These are phyloP conservation scores for Rugalucina vietnamica DNA, from an alignment of 2,888 invertebrate species.

Conservation along the genomic window DNA sequence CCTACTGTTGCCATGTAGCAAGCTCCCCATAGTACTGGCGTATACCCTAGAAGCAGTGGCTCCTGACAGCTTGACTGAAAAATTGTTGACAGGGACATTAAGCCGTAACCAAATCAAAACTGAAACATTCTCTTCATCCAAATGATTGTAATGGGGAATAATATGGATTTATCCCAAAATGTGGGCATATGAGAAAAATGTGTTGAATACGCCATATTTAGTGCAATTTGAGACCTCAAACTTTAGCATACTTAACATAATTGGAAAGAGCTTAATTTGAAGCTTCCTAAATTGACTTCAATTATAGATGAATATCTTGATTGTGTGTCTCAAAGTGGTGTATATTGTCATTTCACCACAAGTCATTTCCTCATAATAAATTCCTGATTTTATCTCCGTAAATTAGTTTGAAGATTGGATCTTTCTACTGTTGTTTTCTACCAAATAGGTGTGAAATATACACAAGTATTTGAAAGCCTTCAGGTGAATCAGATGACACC, in stretches of 20 bases:
- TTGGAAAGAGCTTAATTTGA: background rate
- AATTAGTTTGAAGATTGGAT: background rate
- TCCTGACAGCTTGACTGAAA: no score
- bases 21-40: no score
- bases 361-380: conserved; percentile 9
- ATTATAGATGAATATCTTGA: background rate
- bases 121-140: no score
- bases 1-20: no score
- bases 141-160: no score
- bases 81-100: no score
- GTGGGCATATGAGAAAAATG: background rate
- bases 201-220: background rate
- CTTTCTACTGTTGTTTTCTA: background rate
- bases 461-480: conserved; percentile 10
- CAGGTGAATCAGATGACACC: conserved; percentile 15
- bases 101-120: no score
- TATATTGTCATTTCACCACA: background rate
- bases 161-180: no score
- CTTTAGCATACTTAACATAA: background rate
- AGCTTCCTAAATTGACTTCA: background rate
- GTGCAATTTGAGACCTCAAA: background rate
- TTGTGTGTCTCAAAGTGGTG: background rate
- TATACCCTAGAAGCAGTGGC: no score
- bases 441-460: conserved; percentile 8
- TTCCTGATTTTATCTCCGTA: conserved; percentile 2